phyloP scores from a whole-genome alignment of 2,113 vertebrate species.

The Piprites chloris region DNA sequence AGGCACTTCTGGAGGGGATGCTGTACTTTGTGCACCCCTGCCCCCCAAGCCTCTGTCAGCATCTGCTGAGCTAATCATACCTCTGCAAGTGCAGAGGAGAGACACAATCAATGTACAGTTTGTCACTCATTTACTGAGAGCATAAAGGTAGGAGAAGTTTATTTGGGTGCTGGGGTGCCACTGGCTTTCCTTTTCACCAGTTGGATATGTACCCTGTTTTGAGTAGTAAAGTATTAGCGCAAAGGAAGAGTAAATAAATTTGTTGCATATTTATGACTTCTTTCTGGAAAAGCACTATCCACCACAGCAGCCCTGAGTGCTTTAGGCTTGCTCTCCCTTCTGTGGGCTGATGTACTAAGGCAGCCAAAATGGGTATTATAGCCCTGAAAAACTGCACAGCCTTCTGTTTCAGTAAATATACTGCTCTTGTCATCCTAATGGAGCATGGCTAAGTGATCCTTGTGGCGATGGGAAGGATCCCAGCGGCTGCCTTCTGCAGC shows the following conservation, averaged over 20 bases:
- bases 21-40: neutral
- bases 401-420: constrained; percentile 10
- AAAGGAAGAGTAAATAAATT: neutral
- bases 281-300: neutral
- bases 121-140: neutral
- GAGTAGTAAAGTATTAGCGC: neutral
- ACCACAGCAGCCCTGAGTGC: neutral
- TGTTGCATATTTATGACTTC: neutral
- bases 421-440: constrained; percentile 24
- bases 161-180: neutral
- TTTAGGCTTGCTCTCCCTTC: neutral
- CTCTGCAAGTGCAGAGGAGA: neutral
- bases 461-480: constrained; percentile 14
- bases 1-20: neutral
- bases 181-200: neutral
- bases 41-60: neutral
- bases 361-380: neutral
- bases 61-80: neutral
- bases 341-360: neutral
- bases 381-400: neutral
- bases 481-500: neutral
- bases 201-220: neutral
- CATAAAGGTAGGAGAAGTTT: neutral
- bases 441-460: constrained; percentile 21
- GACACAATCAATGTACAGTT: neutral